Base-by-base conservation (phyloP, 2,888 invertebrate genomes). In the Ypsolopha scabrella region DNA sequence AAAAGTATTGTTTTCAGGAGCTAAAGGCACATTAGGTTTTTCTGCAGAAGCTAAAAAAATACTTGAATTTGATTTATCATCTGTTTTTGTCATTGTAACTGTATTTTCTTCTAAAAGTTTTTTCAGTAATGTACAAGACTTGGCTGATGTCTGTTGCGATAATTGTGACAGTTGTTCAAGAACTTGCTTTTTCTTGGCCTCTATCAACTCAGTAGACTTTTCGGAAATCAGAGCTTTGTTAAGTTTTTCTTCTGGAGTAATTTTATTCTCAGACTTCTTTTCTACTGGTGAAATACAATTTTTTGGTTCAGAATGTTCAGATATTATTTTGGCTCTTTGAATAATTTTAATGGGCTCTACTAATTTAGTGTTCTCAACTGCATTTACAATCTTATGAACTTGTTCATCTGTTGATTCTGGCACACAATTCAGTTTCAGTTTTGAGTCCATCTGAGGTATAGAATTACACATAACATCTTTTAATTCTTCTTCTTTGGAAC, bases 121-220 rank as follows among this genome's bases (percentile, higher is more conserved):
- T 61, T 86, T 86, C 50, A 86, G 61, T 52, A 86, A 65, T 51
- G 80, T 82, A 65, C 81, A 85, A 57, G 81, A 83, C 63, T 80
- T 76, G 54, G 73, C 64, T 52, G 72, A 60, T 50, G 65, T 54
- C 50, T 57, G 57, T 55, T 63, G 65, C 47, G 65, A 64, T 53
- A 64, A 69, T 53, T 55, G 55, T 52, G 61, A 53, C 55, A 51
- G 9, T 47, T 60, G 63, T 43, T 50, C 50, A 8, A 50, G 35
- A 13, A 43, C 50, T 36, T 50, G 50, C 33, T 33, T 36, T 35
- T 47, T 47, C 3, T 13, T 47, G 6, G 41, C 13, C 8, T 11
- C 13, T 34, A 34, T 35, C 8, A 33, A n/a, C 10, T 49, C 49
- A 8, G n/a, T 24, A 33, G 41, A 41, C 11, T 33, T 41, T 39